A percentile compares a stretch with the other conserved stretches of the same genome.
Evolutionary conservation across 2,113 vertebrate species (phyloP).

Genomic region (Scomber scombrus): DNA sequence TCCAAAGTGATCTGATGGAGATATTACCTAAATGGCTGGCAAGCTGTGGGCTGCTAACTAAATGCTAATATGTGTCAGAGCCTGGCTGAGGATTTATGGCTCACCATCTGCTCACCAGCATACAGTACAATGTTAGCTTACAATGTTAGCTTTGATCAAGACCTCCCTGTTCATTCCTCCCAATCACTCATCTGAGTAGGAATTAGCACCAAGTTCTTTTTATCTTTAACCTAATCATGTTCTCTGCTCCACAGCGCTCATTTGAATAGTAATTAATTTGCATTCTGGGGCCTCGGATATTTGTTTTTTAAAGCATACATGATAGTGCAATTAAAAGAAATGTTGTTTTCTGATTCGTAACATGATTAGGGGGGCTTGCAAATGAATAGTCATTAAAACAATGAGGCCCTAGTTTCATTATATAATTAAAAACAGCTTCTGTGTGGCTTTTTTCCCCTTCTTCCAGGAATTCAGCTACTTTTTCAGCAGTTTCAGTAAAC

Average conservation of each 20-base stretch:
- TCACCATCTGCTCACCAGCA: conserved; percentile 87
- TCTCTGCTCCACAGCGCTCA: conserved; percentile 61
- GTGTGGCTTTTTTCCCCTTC: background rate
- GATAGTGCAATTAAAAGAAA: conserved; percentile 69
- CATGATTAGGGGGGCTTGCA: conserved; percentile 35
- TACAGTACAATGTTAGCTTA: conserved; percentile 86
- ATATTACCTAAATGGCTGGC: conserved; percentile 88
- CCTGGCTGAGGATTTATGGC: conserved; percentile 85
- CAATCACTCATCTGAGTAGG: conserved; percentile 83
- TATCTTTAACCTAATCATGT: conserved; percentile 70
- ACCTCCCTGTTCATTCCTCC: conserved; percentile 84
- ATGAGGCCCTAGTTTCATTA: background rate
- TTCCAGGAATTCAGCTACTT: background rate
- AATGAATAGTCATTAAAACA: conserved; percentile 32
- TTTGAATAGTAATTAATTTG: conserved; percentile 78
- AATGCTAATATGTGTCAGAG: conserved; percentile 89
- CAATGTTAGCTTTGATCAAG: conserved; percentile 88
- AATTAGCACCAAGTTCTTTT: conserved; percentile 78
- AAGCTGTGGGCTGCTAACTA: conserved; percentile 86
- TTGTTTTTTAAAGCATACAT: conserved; percentile 63
- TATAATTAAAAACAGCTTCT: background rate
- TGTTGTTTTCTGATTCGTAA: conserved; percentile 62
- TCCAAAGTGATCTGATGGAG: conserved; percentile 86
- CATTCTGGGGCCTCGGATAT: conserved; percentile 60
- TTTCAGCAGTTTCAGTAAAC: conserved; percentile 41